Evolutionary conservation across 1,140 invertebrate species (phyloP).

Genomic region (Drosophila ironensis): DNA sequence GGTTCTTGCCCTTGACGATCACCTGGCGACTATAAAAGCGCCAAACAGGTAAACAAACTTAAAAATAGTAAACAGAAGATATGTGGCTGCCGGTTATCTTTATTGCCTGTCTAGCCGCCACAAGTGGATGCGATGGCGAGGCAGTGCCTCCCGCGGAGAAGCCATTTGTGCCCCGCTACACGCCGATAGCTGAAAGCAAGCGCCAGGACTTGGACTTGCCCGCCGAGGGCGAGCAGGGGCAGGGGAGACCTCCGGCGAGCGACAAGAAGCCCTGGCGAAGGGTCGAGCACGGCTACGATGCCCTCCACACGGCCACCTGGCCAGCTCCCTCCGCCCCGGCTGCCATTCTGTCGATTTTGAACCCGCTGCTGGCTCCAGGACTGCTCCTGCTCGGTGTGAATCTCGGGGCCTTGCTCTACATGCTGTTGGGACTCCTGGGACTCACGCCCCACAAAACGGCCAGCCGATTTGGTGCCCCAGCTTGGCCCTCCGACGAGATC

Average conservation of each 20-base stretch:
- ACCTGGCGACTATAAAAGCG: constrained; percentile 46
- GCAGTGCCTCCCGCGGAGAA: constrained; percentile 5
- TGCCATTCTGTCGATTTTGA: constrained; percentile 14
- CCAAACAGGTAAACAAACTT: constrained; percentile 4
- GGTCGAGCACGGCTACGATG: constrained; percentile 28
- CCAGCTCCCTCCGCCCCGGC: constrained; percentile 1
- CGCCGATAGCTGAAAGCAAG: constrained; percentile 42
- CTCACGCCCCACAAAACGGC: constrained; percentile 32
- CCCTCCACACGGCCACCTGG: constrained; percentile 16
- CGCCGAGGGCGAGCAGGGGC: background rate
- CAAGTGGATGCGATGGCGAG: background rate
- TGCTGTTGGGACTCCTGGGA: constrained; percentile 52
- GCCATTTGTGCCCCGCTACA: constrained; percentile 43
- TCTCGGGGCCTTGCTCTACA: constrained; percentile 52
- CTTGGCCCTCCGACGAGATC: constrained; percentile 10
- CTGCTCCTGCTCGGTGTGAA: constrained; percentile 55
- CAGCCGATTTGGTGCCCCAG: background rate
- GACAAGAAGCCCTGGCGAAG: constrained; percentile 58
- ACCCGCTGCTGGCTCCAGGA: constrained; percentile 41
- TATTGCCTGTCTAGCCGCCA: constrained; percentile 12
- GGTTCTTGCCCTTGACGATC: constrained; percentile 4
- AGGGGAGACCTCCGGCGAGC: background rate
- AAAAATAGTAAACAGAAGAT: constrained; percentile 14
- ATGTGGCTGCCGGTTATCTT: constrained; percentile 31
- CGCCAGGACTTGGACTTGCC: constrained; percentile 34